Percentiles rank a stretch among this genome's conserved stretches.
Evolutionary conservation across 2,888 invertebrate species (phyloP).

Genomic region (Eurytoma californica): DNA sequence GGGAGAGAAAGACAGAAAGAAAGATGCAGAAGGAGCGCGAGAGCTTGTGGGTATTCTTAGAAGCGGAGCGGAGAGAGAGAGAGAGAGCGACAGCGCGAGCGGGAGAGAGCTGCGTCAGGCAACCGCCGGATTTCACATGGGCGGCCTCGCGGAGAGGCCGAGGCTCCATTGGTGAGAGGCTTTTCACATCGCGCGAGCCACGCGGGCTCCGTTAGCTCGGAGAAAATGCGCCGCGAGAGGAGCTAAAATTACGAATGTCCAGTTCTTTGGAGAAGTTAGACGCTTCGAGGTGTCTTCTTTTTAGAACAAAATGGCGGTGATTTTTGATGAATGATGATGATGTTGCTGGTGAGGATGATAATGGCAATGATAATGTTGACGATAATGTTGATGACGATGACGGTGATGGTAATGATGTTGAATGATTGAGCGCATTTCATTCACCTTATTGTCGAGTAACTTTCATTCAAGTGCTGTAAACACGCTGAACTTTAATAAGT

Average conservation of each 20-base stretch:
- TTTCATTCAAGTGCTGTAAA: too few relatives aligned
- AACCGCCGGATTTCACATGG: too few relatives aligned
- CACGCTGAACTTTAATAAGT: neutral
- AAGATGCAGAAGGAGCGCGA: conserved; percentile 5
- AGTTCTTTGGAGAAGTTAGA: neutral
- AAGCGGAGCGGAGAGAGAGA: conserved; percentile 7
- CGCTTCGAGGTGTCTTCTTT: neutral
- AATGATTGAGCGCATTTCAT: too few relatives aligned
- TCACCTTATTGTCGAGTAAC: too few relatives aligned
- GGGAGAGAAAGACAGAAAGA: conserved; percentile 4
- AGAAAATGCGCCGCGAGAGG: neutral
- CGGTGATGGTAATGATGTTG: too few relatives aligned
- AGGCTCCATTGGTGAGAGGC: conserved; percentile 22
- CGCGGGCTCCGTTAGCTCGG: conserved; percentile 11
- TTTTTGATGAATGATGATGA: neutral
- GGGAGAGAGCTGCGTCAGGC: neutral
- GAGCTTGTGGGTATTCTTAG: conserved; percentile 51
- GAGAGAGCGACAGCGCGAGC: neutral
- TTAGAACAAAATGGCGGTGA: neutral
- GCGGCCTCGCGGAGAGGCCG: conserved; percentile 30
- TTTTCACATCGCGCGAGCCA: conserved; percentile 15
- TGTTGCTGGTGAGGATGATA: neutral
- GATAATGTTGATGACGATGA: neutral
- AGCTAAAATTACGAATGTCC: conserved; percentile 1
- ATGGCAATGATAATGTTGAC: neutral